Conservation (phyloP, 2,113 vertebrate species). For the rat (Rattus norvegicus) region GRCr8 NC_086031.1:7513001-7513500, state of each 20-base stretch:
- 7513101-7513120: not conserved
- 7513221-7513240: not conserved
- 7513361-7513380: conserved; percentile 2
- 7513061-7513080: not conserved
- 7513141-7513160: not conserved
- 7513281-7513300: not conserved
- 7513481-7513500: conserved; percentile 67
- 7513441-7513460: conserved; percentile 75
- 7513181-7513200: not conserved
- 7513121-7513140: not conserved
- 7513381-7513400: conserved; percentile 53
- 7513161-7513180: not conserved
- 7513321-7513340: conserved; percentile 46
- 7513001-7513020: not conserved
- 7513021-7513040: not conserved
- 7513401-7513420: conserved; percentile 52
- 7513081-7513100: not conserved
- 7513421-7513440: conserved; percentile 72
- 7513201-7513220: not conserved
- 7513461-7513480: conserved; percentile 67
- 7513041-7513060: not conserved
- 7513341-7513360: not conserved
- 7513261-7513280: not conserved
- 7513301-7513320: not conserved
- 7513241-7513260: not conserved